phyloP scores from a whole-genome alignment of 2,888 invertebrate species.

The Lithophane leautieri region DNA sequence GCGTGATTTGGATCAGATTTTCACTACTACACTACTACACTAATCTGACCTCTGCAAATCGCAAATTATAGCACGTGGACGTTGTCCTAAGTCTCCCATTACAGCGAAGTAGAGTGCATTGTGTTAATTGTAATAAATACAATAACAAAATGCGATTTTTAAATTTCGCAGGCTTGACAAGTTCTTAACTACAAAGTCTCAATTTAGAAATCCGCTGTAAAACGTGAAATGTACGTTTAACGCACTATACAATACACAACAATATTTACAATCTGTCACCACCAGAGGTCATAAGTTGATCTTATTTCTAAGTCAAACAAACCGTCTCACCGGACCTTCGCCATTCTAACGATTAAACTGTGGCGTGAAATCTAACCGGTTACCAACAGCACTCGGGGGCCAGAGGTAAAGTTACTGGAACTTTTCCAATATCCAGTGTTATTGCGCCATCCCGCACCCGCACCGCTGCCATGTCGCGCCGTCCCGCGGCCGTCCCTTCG shows the following conservation, averaged over 20 bases:
- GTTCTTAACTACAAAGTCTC: background rate
- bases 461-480: background rate
- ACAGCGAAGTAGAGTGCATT: background rate
- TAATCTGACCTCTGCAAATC: background rate
- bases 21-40: too few relatives aligned
- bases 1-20: background rate
- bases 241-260: background rate
- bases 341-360: constrained; percentile 46
- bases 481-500: constrained; percentile 1
- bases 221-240: background rate
- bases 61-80: background rate
- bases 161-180: background rate
- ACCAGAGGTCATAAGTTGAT: background rate
- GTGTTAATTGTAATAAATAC: background rate
- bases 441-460: constrained; percentile 33
- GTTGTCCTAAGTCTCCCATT: background rate
- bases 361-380: constrained; percentile 44
- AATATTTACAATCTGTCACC: background rate
- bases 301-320: constrained; percentile 34
- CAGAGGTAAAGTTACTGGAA: constrained; percentile 54
- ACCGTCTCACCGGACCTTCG: background rate
- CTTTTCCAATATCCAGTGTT: constrained; percentile 64
- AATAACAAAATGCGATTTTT: background rate
- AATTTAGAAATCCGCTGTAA: background rate
- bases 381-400: constrained; percentile 33